These are phyloP conservation scores for Trichosurus vulpecula DNA, from an alignment of 2,797 vertebrate genomes.

Conservation along the genomic window DNA sequence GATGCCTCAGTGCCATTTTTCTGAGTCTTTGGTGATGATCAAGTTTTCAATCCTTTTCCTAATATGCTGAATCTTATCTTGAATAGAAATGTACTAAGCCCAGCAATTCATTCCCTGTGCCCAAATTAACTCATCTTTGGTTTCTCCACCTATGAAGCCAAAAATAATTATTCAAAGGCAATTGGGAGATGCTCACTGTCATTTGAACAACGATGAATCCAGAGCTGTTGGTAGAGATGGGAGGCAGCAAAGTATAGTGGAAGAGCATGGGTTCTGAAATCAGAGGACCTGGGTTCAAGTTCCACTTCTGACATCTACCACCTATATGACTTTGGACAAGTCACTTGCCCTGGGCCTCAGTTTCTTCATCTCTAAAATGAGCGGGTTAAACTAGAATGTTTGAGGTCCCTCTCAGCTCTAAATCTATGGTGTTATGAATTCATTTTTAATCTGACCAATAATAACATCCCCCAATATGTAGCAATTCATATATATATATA, in stretches of 20 bases:
- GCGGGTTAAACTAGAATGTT: not conserved
- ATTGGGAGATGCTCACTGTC: not conserved
- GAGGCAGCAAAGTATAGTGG: not conserved
- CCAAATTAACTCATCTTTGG: slow-evolving; percentile 30
- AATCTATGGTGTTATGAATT: not conserved
- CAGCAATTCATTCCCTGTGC: slow-evolving; percentile 9
- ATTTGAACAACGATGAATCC: not conserved
- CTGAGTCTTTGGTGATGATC: not conserved
- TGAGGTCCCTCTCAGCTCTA: not conserved
- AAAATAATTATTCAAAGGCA: not conserved
- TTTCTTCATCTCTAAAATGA: not conserved
- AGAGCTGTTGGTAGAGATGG: not conserved
- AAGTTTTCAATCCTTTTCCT: slow-evolving; percentile 31
- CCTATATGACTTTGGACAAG: not conserved
- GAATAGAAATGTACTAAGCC: slow-evolving; percentile 4
- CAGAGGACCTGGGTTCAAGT: not conserved
- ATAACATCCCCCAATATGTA: not conserved
- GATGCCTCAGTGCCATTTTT: not conserved
- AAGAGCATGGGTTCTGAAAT: not conserved
- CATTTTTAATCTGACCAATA: not conserved
- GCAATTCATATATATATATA: not conserved
- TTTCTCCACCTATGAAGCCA: slow-evolving; percentile 15
- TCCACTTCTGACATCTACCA: not conserved
- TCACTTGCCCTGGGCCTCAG: not conserved
- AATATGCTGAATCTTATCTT: not conserved